Base-by-base conservation (phyloP, 2,888 invertebrate species). In the Caenorhabditis macrosperma region DNA sequence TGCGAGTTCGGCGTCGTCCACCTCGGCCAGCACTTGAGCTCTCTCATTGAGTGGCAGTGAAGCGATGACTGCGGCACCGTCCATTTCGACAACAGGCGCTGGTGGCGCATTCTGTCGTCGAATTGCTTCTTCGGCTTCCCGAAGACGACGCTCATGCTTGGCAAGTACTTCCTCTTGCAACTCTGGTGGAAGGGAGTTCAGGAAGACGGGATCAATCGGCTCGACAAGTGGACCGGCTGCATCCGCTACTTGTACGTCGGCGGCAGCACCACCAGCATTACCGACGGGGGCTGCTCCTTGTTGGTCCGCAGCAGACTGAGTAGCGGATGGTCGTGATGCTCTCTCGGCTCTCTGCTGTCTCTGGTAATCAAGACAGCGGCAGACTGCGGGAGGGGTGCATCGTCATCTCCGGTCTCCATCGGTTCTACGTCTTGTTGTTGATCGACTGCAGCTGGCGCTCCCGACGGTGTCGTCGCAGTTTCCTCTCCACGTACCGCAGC, bases 1-100 rank as follows among this genome's bases (percentile, higher is more conserved):
- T 12, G 94, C 94, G 90, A 96, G 94, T 91, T 95, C 95, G n/a
- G 94, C 94, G 87, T 96, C 95, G 91, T 96, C 95, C 94, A 95
- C 95, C 90, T 96, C 95, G 1, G 95, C 94, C 55, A 96, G 92
- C 67, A 95, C 95, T 46, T 84, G 84, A 3, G 74, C 74, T 28
- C 84, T 54, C 68, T 84, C 84, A 41, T 76, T 75, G 6, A 71
- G 54, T n/a, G 94, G 94, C 22, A 95, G 91, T 76, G 95, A 95
- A 88, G 95, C 94, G 90, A 95, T 94, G 91, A 95, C 95, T 5
- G 94, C 94, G 0, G 94, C 95, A n/a, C 79, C 84, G 33, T 82
- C 82, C 76, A 84, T 67, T 38, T 84, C 84, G 95, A 94, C 90
- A 0, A 95, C 94, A 0, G 82, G 80, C 1, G 82, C 77, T 12